A percentile compares a stretch with the other conserved stretches of the same genome.
Conservation (phyloP, 1,140 invertebrate genomes). For the Micrasema longulum region DNA sequence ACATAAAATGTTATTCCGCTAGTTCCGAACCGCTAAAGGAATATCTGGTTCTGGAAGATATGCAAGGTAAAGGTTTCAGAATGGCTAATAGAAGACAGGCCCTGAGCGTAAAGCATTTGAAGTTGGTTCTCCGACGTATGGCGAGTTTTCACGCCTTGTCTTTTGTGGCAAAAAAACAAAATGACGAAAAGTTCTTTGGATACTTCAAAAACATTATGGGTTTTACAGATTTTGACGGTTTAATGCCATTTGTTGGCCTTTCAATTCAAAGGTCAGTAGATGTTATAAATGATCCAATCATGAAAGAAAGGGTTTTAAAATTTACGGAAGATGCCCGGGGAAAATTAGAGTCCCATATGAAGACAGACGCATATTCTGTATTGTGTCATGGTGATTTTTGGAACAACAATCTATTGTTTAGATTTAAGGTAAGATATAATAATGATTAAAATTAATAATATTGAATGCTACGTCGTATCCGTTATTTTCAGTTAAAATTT, state of each 20-base stretch:
- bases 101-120: slow-evolving; percentile 62
- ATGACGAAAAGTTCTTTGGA: slow-evolving; percentile 57
- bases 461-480: background rate
- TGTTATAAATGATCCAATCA: background rate
- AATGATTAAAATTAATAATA: background rate
- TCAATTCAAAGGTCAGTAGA: slow-evolving; percentile 5
- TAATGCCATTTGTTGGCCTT: background rate
- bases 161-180: slow-evolving; percentile 63
- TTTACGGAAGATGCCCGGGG: slow-evolving; percentile 22
- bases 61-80: slow-evolving; percentile 61
- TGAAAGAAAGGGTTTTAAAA: slow-evolving; percentile 44
- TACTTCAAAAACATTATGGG: background rate
- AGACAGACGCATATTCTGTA: slow-evolving; percentile 61
- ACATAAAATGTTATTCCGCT: slow-evolving; percentile 61
- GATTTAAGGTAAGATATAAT: slow-evolving; percentile 55
- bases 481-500: too few relatives aligned
- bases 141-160: slow-evolving; percentile 70
- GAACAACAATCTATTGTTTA: slow-evolving; percentile 70
- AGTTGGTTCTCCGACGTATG: slow-evolving; percentile 63
- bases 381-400: slow-evolving; percentile 70
- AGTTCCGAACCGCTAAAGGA: slow-evolving; percentile 60
- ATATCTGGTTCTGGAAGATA: slow-evolving; percentile 69
- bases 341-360: too few relatives aligned
- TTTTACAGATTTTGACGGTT: background rate
- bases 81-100: slow-evolving; percentile 63